These are phyloP conservation scores for Fissipunctia ypsillon DNA, from an alignment of 2,888 invertebrate genomes.

Conservation along the genomic window DNA sequence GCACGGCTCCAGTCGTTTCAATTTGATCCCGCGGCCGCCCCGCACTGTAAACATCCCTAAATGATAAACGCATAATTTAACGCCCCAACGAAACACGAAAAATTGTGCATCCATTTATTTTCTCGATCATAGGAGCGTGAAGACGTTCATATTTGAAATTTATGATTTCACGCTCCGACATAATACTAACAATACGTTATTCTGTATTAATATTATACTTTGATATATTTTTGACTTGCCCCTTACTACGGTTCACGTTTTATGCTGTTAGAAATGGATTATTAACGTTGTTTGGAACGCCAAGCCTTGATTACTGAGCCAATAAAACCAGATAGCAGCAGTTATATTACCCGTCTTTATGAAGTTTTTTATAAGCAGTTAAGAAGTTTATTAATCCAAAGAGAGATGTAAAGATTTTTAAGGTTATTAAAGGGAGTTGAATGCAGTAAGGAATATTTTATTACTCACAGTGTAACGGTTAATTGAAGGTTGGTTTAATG, in stretches of 20 bases:
- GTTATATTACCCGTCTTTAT: constrained; percentile 76
- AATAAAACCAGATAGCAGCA: constrained; percentile 79
- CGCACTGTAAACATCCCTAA: constrained; percentile 88
- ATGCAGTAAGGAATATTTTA: constrained; percentile 66
- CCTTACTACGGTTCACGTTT: constrained; percentile 62
- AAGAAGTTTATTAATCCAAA: constrained; percentile 76
- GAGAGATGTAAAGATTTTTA: constrained; percentile 73
- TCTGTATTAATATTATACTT: constrained; percentile 57
- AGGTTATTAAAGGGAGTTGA: constrained; percentile 70
- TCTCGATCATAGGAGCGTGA: constrained; percentile 82
- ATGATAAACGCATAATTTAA: constrained; percentile 90
- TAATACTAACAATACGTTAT: constrained; percentile 65
- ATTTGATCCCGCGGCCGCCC: constrained; percentile 84
- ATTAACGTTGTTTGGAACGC: constrained; percentile 76
- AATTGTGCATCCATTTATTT: constrained; percentile 86
- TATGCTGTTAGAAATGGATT: constrained; percentile 73
- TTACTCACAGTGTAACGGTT: constrained; percentile 79
- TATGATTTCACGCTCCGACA: constrained; percentile 76
- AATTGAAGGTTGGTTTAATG: constrained; percentile 56
- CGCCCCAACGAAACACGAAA: constrained; percentile 85
- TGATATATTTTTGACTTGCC: constrained; percentile 60
- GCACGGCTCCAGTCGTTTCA: constrained; percentile 89
- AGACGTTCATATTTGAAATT: constrained; percentile 81
- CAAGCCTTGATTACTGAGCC: constrained; percentile 79
- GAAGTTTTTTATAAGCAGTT: constrained; percentile 79